phyloP scores from a whole-genome alignment of 1,140 invertebrate genomes.

The Chymomyza costata region DNA sequence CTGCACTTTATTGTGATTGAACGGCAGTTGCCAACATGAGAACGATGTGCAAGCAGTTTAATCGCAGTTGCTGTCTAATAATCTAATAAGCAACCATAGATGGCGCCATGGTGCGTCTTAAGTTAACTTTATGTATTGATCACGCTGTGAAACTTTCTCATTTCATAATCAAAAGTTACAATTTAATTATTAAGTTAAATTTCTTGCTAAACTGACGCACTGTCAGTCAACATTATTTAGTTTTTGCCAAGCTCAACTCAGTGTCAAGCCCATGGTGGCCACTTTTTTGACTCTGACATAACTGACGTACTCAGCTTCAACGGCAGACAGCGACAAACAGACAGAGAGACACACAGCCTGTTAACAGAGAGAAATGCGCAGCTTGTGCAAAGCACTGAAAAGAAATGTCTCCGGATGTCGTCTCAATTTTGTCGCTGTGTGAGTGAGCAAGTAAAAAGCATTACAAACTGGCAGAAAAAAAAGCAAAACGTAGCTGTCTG shows the following conservation, averaged over 20 bases:
- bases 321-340: slow-evolving; percentile 16
- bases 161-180: slow-evolving; percentile 9
- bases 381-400: slow-evolving; percentile 19
- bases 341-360: not conserved
- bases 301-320: slow-evolving; percentile 18
- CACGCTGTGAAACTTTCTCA: slow-evolving; percentile 23
- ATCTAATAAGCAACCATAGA: too few relatives aligned
- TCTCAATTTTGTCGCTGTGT: slow-evolving; percentile 14
- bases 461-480: slow-evolving; percentile 6
- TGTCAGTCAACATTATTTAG: slow-evolving; percentile 21
- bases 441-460: slow-evolving; percentile 17
- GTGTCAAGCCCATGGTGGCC: slow-evolving; percentile 32
- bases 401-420: slow-evolving; percentile 52
- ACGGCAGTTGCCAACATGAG: too few relatives aligned
- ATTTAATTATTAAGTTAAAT: too few relatives aligned
- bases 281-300: too few relatives aligned
- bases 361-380: too few relatives aligned
- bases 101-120: too few relatives aligned
- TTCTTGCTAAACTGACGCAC: slow-evolving; percentile 15
- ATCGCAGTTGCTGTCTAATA: too few relatives aligned
- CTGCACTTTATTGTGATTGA: too few relatives aligned
- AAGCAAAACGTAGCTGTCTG: slow-evolving; percentile 33
- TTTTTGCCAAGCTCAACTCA: slow-evolving; percentile 29
- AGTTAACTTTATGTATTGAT: too few relatives aligned
- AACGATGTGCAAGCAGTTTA: too few relatives aligned